Evolutionary conservation across 2,888 invertebrate species (phyloP).

Genomic region (Choreutis nemorana): DNA sequence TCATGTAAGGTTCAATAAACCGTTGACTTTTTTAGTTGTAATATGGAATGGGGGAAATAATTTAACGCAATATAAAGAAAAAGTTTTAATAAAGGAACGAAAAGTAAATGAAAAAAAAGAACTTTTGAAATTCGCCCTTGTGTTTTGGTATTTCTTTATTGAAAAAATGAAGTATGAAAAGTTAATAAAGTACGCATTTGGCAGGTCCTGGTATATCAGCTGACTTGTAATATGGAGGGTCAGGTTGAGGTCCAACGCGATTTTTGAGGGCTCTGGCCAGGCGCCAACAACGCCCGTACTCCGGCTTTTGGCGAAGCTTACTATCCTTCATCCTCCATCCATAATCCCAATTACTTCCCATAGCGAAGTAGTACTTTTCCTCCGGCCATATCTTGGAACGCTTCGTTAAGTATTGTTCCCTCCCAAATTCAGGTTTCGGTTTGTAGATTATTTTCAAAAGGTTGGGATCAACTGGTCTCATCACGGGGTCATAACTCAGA

Average conservation of each 20-base stretch:
- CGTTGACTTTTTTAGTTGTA: too few relatives aligned
- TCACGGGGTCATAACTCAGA: constrained; percentile 22
- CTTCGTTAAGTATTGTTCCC: constrained; percentile 20
- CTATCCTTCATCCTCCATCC: constrained; percentile 33
- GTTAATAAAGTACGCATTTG: constrained; percentile 12
- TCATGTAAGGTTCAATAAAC: too few relatives aligned
- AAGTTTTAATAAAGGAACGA: too few relatives aligned
- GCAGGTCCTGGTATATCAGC: constrained; percentile 17
- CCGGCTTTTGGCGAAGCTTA: constrained; percentile 14
- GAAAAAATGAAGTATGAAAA: too few relatives aligned
- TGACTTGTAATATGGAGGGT: constrained; percentile 25
- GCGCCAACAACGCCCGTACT: constrained; percentile 24
- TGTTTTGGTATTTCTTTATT: too few relatives aligned
- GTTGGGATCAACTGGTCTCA: constrained; percentile 28
- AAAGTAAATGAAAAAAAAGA: too few relatives aligned
- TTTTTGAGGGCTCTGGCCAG: constrained; percentile 20
- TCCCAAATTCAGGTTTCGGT: constrained; percentile 24
- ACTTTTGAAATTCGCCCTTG: too few relatives aligned
- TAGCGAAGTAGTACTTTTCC: constrained; percentile 28
- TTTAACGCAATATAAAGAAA: too few relatives aligned
- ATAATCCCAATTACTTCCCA: constrained; percentile 24
- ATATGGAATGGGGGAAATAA: too few relatives aligned
- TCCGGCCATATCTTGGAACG: constrained; percentile 23
- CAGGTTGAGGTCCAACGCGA: constrained; percentile 28
- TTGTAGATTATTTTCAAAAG: constrained; percentile 21